A percentile compares a stretch with the other conserved stretches of the same genome.
Evolutionary conservation across 1,140 invertebrate species (phyloP).

Genomic region (Popillia japonica): DNA sequence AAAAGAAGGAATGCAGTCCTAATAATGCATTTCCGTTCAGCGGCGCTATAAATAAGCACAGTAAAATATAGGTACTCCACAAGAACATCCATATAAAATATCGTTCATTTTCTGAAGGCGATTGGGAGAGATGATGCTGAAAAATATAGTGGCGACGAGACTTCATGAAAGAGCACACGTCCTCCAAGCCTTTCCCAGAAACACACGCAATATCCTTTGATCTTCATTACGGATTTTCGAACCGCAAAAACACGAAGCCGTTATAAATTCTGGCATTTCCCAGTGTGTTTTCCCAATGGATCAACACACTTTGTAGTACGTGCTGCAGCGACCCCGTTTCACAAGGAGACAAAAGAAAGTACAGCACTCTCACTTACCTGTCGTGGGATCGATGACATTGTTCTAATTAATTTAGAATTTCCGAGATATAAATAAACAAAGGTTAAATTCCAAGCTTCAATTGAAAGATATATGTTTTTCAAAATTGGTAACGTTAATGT

Average conservation of each 20-base stretch:
- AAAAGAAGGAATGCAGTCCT: background rate
- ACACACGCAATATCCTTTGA: background rate
- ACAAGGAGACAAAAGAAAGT: background rate
- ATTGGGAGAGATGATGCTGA: background rate
- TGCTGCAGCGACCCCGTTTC: background rate
- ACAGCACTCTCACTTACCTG: background rate
- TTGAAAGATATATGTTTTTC: too few relatives aligned
- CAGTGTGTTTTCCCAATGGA: conserved; percentile 20
- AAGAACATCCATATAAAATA: background rate
- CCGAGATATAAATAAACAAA: conserved; percentile 14
- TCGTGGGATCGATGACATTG: background rate
- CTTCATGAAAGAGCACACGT: background rate
- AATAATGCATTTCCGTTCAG: background rate
- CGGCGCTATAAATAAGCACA: background rate
- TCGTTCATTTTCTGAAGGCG: background rate
- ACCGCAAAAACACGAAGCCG: conserved; percentile 9
- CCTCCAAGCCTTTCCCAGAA: background rate
- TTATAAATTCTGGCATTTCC: conserved; percentile 34
- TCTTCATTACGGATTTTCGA: background rate
- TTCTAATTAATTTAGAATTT: conserved; percentile 4
- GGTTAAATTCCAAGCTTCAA: too few relatives aligned
- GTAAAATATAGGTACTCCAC: background rate
- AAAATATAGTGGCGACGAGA: background rate
- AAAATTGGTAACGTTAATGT: too few relatives aligned
- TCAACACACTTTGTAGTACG: background rate